phyloP scores from a whole-genome alignment of 2,888 invertebrate species.

The Oxytorus armatus region DNA sequence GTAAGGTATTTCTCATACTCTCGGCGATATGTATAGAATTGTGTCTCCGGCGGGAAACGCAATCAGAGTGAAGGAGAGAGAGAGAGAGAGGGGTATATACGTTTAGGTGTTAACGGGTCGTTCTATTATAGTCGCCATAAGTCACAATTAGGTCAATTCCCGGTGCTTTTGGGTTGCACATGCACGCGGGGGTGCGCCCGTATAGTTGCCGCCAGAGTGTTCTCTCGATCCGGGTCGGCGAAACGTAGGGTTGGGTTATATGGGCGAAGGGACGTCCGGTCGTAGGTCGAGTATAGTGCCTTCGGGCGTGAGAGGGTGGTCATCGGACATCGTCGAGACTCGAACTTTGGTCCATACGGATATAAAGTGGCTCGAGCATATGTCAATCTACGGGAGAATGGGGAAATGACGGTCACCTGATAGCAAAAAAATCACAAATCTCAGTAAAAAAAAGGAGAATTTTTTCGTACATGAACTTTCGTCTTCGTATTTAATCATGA shows the following conservation, averaged over 20 bases:
- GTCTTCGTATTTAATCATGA: background rate
- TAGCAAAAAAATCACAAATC: background rate
- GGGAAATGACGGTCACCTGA: background rate
- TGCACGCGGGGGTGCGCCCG: constrained; percentile 76
- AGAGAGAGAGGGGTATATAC: constrained; percentile 11
- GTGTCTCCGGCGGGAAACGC: constrained; percentile 19
- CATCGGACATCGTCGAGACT: constrained; percentile 14
- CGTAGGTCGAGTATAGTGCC: constrained; percentile 46
- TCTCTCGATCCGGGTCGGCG: constrained; percentile 73
- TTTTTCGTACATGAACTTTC: background rate
- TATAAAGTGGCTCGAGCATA: constrained; percentile 6
- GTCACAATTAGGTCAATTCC: constrained; percentile 83
- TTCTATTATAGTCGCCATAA: constrained; percentile 82
- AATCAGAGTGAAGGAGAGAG: constrained; percentile 7
- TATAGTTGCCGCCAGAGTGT: constrained; percentile 42
- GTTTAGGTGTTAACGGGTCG: constrained; percentile 71
- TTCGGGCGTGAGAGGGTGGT: constrained; percentile 61
- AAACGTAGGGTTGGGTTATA: constrained; percentile 70
- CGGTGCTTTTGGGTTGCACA: constrained; percentile 62
- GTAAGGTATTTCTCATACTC: constrained; percentile 19
- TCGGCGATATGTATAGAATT: constrained; percentile 36
- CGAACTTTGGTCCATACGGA: constrained; percentile 10
- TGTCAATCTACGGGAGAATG: background rate
- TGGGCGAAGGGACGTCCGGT: constrained; percentile 67
- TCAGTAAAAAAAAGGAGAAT: background rate